Percentiles rank a stretch among this genome's conserved stretches.
These are phyloP conservation scores for Mastomys natalensis DNA, from an alignment of 2,113 vertebrate genomes.

Conservation along the genomic window DNA sequence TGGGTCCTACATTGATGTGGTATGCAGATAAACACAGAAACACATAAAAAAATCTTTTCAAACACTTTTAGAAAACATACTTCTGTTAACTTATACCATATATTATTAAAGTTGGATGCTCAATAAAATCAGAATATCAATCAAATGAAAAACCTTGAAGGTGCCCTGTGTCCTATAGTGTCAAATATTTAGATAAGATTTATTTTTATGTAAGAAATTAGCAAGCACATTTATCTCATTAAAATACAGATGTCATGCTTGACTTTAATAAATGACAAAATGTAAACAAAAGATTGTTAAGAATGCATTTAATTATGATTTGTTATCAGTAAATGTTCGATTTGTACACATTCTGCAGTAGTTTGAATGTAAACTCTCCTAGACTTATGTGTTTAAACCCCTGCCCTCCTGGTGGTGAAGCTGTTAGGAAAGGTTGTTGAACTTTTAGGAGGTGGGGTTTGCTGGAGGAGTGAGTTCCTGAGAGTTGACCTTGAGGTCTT, in stretches of 20 bases:
- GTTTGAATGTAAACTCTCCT: background rate
- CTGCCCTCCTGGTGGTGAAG: background rate
- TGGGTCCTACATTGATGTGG: background rate
- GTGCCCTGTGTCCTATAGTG: background rate
- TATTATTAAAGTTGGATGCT: background rate
- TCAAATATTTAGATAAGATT: background rate
- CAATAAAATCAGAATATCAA: background rate
- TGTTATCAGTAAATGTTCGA: background rate
- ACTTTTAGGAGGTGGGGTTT: background rate
- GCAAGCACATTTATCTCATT: background rate
- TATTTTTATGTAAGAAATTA: background rate
- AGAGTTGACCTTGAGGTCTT: background rate
- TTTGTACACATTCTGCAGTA: background rate
- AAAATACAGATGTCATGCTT: no score
- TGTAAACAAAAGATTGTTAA: background rate
- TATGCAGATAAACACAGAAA: background rate
- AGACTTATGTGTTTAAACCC: background rate
- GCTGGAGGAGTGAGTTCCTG: background rate
- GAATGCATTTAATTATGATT: background rate
- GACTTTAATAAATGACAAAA: background rate
- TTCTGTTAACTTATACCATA: background rate
- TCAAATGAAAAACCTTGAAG: background rate
- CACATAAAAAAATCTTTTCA: background rate
- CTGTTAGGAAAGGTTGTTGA: background rate
- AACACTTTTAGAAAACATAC: background rate